phyloP scores from a whole-genome alignment of 2,888 invertebrate genomes.

The Parochlus steinenii region DNA sequence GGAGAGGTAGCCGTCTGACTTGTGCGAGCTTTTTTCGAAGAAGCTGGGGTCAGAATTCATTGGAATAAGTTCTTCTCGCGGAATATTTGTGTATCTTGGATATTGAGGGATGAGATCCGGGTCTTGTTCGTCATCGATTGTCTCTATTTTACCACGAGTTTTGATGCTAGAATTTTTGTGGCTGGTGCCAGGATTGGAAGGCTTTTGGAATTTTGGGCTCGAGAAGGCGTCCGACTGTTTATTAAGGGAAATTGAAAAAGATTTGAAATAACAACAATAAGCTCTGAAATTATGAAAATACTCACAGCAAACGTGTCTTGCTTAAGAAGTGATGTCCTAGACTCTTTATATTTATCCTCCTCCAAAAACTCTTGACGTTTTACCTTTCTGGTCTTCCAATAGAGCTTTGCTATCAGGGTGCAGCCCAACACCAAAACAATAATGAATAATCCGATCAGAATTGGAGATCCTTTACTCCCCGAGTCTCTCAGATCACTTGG shows the following conservation, averaged over 20 bases:
- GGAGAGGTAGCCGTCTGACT: conserved; percentile 6
- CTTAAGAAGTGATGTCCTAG: conserved; percentile 9
- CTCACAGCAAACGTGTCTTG: conserved; percentile 11
- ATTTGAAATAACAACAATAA: neutral
- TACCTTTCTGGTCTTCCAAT: conserved; percentile 9
- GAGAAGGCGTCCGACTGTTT: conserved; percentile 10
- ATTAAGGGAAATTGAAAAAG: neutral
- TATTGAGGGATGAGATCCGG: conserved; percentile 11
- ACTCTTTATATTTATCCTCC: conserved; percentile 10
- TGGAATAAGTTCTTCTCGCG: conserved; percentile 7
- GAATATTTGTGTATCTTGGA: conserved; percentile 10
- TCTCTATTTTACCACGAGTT: conserved; percentile 10
- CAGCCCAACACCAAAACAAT: conserved; percentile 4
- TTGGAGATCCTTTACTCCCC: conserved; percentile 2
- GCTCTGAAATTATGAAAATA: neutral
- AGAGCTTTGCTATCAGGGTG: conserved; percentile 5
- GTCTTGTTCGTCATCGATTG: conserved; percentile 11
- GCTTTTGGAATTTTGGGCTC: conserved; percentile 6
- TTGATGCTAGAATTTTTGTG: too few relatives aligned
- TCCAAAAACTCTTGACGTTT: conserved; percentile 8
- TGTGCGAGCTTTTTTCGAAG: conserved; percentile 7
- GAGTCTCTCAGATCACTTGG: conserved; percentile 3
- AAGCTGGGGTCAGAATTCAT: conserved; percentile 10
- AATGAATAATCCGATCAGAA: conserved; percentile 8
- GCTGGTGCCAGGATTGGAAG: conserved; percentile 8